Percentiles rank a stretch among this genome's conserved stretches.
Evolutionary conservation across 1,140 invertebrate genomes (phyloP).

Genomic region (Dreissena rostriformis): DNA sequence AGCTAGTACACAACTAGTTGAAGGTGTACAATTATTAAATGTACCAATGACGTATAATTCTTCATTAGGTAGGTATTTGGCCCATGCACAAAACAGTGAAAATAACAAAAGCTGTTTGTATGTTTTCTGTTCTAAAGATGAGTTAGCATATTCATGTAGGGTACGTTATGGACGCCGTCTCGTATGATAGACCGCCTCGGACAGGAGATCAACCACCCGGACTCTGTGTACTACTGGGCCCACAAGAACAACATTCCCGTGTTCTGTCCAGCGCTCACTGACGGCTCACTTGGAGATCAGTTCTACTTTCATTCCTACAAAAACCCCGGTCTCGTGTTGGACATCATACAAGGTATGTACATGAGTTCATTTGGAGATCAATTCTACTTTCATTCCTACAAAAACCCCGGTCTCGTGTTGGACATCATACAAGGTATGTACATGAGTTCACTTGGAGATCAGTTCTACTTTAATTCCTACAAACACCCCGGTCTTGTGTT

Average conservation of each 20-base stretch:
- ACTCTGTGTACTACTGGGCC: conserved; percentile 99
- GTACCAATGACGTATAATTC: too few species aligned
- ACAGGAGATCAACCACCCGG: conserved; percentile 93
- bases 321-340: conserved; percentile 95
- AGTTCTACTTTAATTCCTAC: conserved; percentile 99
- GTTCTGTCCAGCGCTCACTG: conserved; percentile 98
- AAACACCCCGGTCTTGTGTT: conserved; percentile 95
- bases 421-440: conserved; percentile 95
- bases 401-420: conserved; percentile 94
- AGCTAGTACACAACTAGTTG: too few species aligned
- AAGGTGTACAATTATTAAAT: too few species aligned
- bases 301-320: conserved; percentile 99
- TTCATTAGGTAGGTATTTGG: too few species aligned
- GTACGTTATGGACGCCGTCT: conserved; percentile 95
- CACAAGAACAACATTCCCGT: conserved; percentile 98
- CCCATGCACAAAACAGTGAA: too few species aligned
- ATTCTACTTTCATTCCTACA: conserved; percentile 99
- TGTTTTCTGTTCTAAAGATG: too few species aligned
- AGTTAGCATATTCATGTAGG: conserved; percentile 75
- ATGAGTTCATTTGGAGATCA: conserved; percentile 99
- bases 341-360: conserved; percentile 94
- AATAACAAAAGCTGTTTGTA: too few species aligned
- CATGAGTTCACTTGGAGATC: conserved; percentile 98
- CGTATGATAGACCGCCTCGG: conserved; percentile 93
- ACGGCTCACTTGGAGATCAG: conserved; percentile 99